Evolutionary conservation across 2,888 invertebrate species (phyloP).

Genomic region (Lingula anatina): DNA sequence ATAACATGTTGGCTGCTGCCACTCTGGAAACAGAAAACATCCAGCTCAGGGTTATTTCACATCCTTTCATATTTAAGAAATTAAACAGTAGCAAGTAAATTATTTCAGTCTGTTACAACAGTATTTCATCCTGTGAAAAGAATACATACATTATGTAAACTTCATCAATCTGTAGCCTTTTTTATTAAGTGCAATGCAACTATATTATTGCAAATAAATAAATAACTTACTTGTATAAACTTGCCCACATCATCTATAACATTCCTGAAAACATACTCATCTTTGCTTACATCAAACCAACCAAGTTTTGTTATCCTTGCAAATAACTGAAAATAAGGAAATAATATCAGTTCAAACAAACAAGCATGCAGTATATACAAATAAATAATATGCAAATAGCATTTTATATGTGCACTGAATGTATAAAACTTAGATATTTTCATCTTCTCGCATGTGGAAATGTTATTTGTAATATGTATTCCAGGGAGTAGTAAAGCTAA

Average conservation of each 20-base stretch:
- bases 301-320: slow-evolving; percentile 94
- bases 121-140: background rate
- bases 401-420: too few relatives aligned
- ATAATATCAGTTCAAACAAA: too few relatives aligned
- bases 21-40: slow-evolving; percentile 32
- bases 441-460: too few relatives aligned
- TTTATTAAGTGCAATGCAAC: background rate
- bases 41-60: background rate
- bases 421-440: too few relatives aligned
- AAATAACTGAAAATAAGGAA: too few relatives aligned
- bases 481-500: too few relatives aligned
- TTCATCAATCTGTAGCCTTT: too few relatives aligned
- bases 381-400: too few relatives aligned
- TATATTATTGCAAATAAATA: background rate
- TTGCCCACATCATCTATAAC: slow-evolving; percentile 86
- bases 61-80: background rate
- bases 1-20: slow-evolving; percentile 54
- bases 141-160: background rate
- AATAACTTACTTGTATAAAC: slow-evolving; percentile 76
- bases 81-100: too few relatives aligned
- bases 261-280: slow-evolving; percentile 77
- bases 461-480: too few relatives aligned
- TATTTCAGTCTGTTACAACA: too few relatives aligned
- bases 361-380: too few relatives aligned
- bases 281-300: slow-evolving; percentile 89